phyloP scores from a whole-genome alignment of 2,888 invertebrate species.

The Luperina testacea region DNA sequence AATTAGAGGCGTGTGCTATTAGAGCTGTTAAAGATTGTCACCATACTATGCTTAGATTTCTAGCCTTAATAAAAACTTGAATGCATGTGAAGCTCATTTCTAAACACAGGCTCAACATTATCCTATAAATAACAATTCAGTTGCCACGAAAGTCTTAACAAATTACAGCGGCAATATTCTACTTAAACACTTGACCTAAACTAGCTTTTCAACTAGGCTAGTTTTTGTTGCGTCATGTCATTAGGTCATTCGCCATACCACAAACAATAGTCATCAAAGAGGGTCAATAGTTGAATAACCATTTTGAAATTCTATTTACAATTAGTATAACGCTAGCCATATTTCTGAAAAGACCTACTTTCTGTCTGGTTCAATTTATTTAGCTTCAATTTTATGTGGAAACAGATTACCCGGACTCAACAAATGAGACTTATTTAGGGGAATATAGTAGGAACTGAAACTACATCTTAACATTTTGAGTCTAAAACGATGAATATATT shows the following conservation, averaged over 20 bases:
- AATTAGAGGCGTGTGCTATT: slow-evolving; percentile 49
- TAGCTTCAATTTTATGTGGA: background rate
- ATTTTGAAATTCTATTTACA: slow-evolving; percentile 33
- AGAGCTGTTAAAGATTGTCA: slow-evolving; percentile 28
- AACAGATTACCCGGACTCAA: background rate
- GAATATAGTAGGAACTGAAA: background rate
- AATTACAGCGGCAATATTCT: slow-evolving; percentile 24
- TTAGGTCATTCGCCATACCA: slow-evolving; percentile 51
- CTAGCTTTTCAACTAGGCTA: slow-evolving; percentile 45
- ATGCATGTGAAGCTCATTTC: background rate
- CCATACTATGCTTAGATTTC: slow-evolving; percentile 18
- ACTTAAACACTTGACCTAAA: slow-evolving; percentile 31
- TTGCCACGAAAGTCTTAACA: background rate
- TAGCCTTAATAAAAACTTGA: slow-evolving; percentile 1
- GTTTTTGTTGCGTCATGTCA: slow-evolving; percentile 54
- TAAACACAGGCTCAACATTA: background rate
- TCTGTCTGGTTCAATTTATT: background rate
- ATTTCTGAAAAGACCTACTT: slow-evolving; percentile 6
- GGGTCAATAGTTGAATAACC: slow-evolving; percentile 34
- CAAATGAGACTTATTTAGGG: slow-evolving; percentile 5
- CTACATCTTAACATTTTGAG: slow-evolving; percentile 20
- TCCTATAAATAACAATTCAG: background rate
- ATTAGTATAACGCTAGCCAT: slow-evolving; percentile 4
- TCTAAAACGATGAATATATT: slow-evolving; percentile 32
- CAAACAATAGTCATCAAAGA: slow-evolving; percentile 35